These are phyloP conservation scores for Pangasius krempfi DNA, from an alignment of 2,797 vertebrate species.

Conservation along the genomic window DNA sequence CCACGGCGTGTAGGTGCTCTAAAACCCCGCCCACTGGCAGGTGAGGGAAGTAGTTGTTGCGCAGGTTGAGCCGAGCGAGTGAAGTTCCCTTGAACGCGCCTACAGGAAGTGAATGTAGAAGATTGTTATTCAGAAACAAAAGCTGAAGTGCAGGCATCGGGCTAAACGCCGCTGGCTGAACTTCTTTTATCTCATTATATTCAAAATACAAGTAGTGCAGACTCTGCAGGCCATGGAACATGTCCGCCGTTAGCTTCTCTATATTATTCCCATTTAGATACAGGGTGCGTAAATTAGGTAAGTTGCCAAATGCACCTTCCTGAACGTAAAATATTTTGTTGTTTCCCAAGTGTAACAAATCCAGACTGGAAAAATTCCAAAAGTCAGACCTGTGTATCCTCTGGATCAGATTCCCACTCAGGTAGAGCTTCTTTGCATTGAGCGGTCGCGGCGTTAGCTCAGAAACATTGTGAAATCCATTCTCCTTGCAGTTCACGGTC, in stretches of 20 bases:
- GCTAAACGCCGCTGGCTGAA: slow-evolving; percentile 89
- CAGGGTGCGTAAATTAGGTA: slow-evolving; percentile 89
- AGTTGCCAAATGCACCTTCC: slow-evolving; percentile 93
- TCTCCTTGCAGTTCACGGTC: slow-evolving; percentile 96
- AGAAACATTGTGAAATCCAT: slow-evolving; percentile 88
- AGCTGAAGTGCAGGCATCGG: slow-evolving; percentile 92
- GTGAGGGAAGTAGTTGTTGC: slow-evolving; percentile 95
- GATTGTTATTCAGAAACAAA: slow-evolving; percentile 95
- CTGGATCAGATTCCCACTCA: slow-evolving; percentile 94
- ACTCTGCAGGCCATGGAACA: slow-evolving; percentile 91
- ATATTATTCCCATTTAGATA: slow-evolving; percentile 97
- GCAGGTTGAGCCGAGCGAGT: slow-evolving; percentile 90
- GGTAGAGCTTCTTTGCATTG: slow-evolving; percentile 92
- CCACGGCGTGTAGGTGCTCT: slow-evolving; percentile 92
- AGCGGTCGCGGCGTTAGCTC: slow-evolving; percentile 90
- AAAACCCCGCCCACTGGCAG: slow-evolving; percentile 92
- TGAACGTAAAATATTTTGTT: slow-evolving; percentile 94
- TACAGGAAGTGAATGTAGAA: slow-evolving; percentile 88
- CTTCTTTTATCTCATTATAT: slow-evolving; percentile 92
- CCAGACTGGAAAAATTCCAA: slow-evolving; percentile 95
- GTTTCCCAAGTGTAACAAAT: slow-evolving; percentile 93
- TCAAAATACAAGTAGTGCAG: slow-evolving; percentile 95
- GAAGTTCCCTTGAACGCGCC: slow-evolving; percentile 90
- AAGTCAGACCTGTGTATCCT: slow-evolving; percentile 92
- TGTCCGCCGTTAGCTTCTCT: slow-evolving; percentile 88